A percentile compares a stretch with the other conserved stretches of the same genome.
Evolutionary conservation across 2,888 invertebrate species (phyloP).

Genomic region (Drepana falcataria): DNA sequence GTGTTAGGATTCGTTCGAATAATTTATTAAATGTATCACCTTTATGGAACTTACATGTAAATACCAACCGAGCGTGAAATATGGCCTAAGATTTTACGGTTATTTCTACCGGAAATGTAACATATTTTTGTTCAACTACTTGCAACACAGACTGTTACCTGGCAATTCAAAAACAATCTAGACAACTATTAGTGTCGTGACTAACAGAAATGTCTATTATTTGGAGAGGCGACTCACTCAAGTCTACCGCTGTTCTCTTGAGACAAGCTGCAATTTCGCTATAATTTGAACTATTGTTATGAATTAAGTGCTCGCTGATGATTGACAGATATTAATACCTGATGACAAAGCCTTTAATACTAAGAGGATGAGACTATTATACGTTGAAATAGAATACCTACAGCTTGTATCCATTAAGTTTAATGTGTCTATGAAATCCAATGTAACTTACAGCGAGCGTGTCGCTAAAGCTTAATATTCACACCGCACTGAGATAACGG

Average conservation of each 20-base stretch:
- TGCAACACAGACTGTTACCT: conserved; percentile 41
- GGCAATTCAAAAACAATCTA: conserved; percentile 32
- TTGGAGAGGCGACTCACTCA: conserved; percentile 32
- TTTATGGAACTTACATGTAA: too few relatives aligned
- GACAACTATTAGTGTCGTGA: conserved; percentile 47
- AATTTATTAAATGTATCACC: too few relatives aligned
- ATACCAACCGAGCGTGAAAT: too few relatives aligned
- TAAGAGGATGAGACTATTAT: too few relatives aligned
- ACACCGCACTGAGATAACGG: conserved; percentile 39
- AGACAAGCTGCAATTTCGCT: conserved; percentile 26
- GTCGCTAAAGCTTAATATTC: conserved; percentile 23
- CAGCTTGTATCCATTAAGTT: too few relatives aligned
- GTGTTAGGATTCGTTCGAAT: too few relatives aligned
- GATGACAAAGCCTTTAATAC: too few relatives aligned
- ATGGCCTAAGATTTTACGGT: conserved; percentile 8
- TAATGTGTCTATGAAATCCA: too few relatives aligned
- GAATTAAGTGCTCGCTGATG: too few relatives aligned
- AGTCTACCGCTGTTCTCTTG: conserved; percentile 23
- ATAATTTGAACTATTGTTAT: conserved; percentile 7
- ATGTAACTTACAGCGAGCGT: neutral
- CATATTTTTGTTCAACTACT: conserved; percentile 39
- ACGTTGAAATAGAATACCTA: too few relatives aligned
- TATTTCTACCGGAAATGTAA: neutral
- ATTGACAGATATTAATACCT: too few relatives aligned
- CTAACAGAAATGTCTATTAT: conserved; percentile 51